Evolutionary conservation across 2,888 invertebrate species (phyloP), one percentile per base, ranked within the genome.

Genomic region (Rhaphigaster nebulosa): DNA sequence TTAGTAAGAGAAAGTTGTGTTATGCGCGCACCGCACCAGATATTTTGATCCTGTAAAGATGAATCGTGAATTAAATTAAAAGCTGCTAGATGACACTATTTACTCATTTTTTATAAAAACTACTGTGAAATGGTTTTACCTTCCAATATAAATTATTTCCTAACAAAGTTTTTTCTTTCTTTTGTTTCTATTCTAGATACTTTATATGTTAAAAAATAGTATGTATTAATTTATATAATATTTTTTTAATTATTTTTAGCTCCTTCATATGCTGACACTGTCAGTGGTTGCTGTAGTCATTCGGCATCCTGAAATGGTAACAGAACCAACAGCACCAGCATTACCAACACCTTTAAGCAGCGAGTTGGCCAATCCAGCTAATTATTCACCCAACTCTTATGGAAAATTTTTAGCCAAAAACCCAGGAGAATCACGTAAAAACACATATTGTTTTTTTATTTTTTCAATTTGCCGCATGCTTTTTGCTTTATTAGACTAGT

Each of bases 251-350:
- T 87, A 90, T 92, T 94, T 94, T 26, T 93, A 97, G 97, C 95
- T 97, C 94, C 94, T 97, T 89, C 97, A 97, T 93, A 95, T 97
- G 91, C 93, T 97, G 93, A 96, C 97, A 0, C 94, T 97, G 92
- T 96, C 96, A 87, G 95, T 97, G 92, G 94, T 97, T 92, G 97
- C 96, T 29, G 95, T 97, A 87, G 95, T 97, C 90, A 95, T 97
- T 93, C 95, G 96, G 88, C 96, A 97, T 93, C 97, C 97, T 45
- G 95, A 96, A 88, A 95, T 96, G 92, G 94, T 96, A 93, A 95
- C 95, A 50, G 94, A 94, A 91, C 92, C 92, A 54, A 93, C 93
- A 90, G 95, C 96, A 18, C 91, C 91, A 26, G 88, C 91, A 50
- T 94, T 97, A 93, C 96, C 97, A 13, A 97, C 97, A 0, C 96